Conservation (phyloP, 2,113 vertebrate species). For the Elephantulus edwardii region DNA sequence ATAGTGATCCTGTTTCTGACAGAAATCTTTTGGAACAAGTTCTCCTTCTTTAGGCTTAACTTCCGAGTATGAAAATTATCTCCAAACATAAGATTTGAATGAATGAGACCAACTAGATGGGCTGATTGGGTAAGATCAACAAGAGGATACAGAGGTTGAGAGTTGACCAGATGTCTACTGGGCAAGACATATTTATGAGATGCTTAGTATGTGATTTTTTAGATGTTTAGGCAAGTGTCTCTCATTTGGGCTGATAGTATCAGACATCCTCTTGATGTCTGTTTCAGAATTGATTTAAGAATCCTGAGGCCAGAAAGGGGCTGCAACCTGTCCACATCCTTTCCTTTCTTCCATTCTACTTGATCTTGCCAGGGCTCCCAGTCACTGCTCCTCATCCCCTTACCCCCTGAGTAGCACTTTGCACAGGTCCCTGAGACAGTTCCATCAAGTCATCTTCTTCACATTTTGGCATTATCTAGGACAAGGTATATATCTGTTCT, state of each 20-base stretch:
- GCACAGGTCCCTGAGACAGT: background rate
- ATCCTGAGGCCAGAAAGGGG: background rate
- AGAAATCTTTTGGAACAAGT: background rate
- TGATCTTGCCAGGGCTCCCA: background rate
- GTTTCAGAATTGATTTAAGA: background rate
- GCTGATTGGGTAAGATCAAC: background rate
- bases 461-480: background rate
- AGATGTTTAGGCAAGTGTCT: background rate
- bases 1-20: background rate
- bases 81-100: background rate
- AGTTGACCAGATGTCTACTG: background rate
- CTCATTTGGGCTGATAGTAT: background rate
- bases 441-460: background rate
- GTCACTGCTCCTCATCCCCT: no score
- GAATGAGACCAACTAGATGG: background rate
- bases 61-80: background rate
- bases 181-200: background rate
- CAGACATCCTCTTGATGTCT: background rate
- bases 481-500: no score
- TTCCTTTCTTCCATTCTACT: background rate
- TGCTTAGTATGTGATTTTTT: background rate
- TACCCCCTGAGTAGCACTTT: background rate
- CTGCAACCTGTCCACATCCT: background rate
- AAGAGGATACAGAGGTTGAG: background rate
- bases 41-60: background rate